A percentile compares a stretch with the other conserved stretches of the same genome.
phyloP scores from a whole-genome alignment of 2,797 vertebrate species.

The Sebastes hubbsi region DNA sequence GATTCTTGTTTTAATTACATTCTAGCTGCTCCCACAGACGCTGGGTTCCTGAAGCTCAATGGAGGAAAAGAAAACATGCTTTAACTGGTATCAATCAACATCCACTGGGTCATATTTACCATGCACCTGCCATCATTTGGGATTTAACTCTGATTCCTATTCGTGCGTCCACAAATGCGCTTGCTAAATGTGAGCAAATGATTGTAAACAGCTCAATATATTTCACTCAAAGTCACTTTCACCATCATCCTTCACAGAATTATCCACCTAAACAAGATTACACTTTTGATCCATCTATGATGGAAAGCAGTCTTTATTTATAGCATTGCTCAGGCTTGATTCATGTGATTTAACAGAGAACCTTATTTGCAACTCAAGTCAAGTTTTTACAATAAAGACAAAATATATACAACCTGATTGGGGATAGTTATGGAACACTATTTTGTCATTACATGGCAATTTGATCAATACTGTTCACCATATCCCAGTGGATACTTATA shows the following conservation, averaged over 20 bases:
- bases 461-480: too few species aligned
- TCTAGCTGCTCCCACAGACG: background rate
- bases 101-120: background rate
- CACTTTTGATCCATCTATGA: background rate
- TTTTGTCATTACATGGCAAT: background rate
- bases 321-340: background rate
- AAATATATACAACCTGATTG: background rate
- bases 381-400: background rate
- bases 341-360: background rate
- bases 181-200: background rate
- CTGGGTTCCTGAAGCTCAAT: too few species aligned
- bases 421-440: background rate
- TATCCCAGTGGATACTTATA: too few species aligned
- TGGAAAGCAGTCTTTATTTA: background rate
- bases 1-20: background rate
- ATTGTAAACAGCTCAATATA: background rate
- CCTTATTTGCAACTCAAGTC: background rate
- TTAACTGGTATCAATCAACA: background rate
- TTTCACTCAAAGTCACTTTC: conserved; percentile 3
- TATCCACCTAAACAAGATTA: background rate
- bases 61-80: background rate
- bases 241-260: background rate
- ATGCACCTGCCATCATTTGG: background rate
- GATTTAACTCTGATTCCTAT: background rate
- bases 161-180: background rate